These are phyloP conservation scores for Oreochromis grahami DNA, from an alignment of 2,797 vertebrate species.

Conservation along the genomic window DNA sequence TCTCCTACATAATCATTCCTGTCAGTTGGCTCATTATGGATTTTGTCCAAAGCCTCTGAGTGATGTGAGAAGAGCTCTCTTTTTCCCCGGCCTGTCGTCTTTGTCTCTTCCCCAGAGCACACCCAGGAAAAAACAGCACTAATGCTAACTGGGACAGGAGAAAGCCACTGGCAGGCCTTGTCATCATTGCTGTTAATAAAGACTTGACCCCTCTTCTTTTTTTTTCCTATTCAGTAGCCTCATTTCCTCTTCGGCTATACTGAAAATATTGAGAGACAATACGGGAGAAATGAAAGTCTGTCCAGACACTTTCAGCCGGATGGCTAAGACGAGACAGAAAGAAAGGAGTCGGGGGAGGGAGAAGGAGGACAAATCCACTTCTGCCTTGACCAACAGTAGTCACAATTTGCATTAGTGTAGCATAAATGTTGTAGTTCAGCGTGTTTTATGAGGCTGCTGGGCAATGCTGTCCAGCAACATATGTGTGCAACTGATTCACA, in stretches of 20 bases:
- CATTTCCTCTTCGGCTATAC: conserved; percentile 64
- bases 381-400: conserved; percentile 31
- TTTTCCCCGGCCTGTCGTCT: conserved; percentile 72
- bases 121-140: conserved; percentile 24
- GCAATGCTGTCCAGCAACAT: conserved; percentile 22
- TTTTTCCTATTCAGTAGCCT: conserved; percentile 37
- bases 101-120: conserved; percentile 67
- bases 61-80: conserved; percentile 84
- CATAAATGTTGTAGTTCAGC: conserved; percentile 36
- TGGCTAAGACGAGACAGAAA: neutral
- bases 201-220: conserved; percentile 13
- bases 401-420: conserved; percentile 31
- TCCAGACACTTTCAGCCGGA: conserved; percentile 10
- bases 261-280: conserved; percentile 46
- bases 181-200: conserved; percentile 54
- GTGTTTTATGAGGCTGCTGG: conserved; percentile 16
- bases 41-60: conserved; percentile 86
- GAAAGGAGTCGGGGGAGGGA: neutral
- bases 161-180: conserved; percentile 50
- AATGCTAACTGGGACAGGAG: conserved; percentile 35
- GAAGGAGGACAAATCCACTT: neutral
- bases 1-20: conserved; percentile 86
- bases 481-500: conserved; percentile 13
- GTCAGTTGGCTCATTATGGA: conserved; percentile 90
- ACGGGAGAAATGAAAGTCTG: conserved; percentile 28